A percentile compares a stretch with the other conserved stretches of the same genome.
Evolutionary conservation across 2,888 invertebrate genomes (phyloP).

Genomic region (Morpho helenor): DNA sequence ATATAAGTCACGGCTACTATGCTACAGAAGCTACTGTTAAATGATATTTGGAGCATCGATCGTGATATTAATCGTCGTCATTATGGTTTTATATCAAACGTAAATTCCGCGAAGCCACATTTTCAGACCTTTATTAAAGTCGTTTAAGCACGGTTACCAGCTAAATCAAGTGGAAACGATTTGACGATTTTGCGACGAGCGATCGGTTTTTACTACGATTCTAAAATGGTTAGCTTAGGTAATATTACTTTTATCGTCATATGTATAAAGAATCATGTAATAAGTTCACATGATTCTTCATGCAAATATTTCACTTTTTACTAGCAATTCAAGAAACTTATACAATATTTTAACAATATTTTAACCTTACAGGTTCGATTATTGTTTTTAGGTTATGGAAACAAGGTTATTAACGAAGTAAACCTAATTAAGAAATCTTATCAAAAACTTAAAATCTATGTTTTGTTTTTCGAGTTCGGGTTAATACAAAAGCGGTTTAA

Average conservation of each 20-base stretch:
- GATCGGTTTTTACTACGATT: slow-evolving; percentile 17
- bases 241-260: not conserved
- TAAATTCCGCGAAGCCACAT: slow-evolving; percentile 26
- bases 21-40: slow-evolving; percentile 5
- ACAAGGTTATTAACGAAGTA: too few species aligned
- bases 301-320: not conserved
- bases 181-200: slow-evolving; percentile 35
- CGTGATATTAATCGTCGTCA: slow-evolving; percentile 1
- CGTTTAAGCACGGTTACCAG: slow-evolving; percentile 48
- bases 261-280: not conserved
- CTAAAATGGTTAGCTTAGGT: not conserved
- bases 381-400: too few species aligned
- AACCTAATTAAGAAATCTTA: too few species aligned
- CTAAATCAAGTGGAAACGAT: slow-evolving; percentile 42
- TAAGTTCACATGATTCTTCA: not conserved
- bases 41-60: slow-evolving; percentile 3
- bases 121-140: slow-evolving; percentile 49
- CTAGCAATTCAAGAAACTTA: too few species aligned
- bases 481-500: too few species aligned
- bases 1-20: too few species aligned
- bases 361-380: too few species aligned
- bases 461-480: too few species aligned
- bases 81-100: slow-evolving; percentile 12
- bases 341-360: too few species aligned
- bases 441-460: too few species aligned